These are phyloP conservation scores for Ormyrus rosae DNA, from an alignment of 2,888 invertebrate genomes.

Conservation along the genomic window DNA sequence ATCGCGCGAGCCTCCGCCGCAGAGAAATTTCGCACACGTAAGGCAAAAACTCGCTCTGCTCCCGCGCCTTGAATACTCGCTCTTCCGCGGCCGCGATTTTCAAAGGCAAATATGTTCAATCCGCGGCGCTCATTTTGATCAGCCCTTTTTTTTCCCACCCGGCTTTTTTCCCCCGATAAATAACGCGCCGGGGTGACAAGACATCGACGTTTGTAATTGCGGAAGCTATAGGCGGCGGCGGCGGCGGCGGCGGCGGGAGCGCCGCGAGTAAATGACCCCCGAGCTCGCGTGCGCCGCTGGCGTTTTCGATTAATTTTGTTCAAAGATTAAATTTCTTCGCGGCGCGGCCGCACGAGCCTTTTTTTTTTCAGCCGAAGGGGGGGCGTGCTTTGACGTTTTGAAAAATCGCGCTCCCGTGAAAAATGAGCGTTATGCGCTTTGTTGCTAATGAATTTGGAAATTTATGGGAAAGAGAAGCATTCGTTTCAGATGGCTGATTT, in stretches of 20 bases:
- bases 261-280: slow-evolving; percentile 17
- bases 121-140: slow-evolving; percentile 15
- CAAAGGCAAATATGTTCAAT: slow-evolving; percentile 30
- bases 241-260: neutral
- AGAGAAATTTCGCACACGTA: slow-evolving; percentile 51
- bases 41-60: slow-evolving; percentile 38
- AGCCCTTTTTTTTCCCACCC: neutral
- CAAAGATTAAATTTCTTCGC: slow-evolving; percentile 40
- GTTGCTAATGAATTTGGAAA: no score
- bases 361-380: no score
- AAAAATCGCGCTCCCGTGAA: no score
- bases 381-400: no score
- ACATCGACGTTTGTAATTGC: slow-evolving; percentile 45
- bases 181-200: slow-evolving; percentile 31
- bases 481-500: no score
- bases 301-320: slow-evolving; percentile 37
- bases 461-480: no score
- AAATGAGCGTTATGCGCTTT: no score
- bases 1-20: slow-evolving; percentile 24
- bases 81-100: slow-evolving; percentile 19
- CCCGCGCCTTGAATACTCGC: neutral
- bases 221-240: neutral
- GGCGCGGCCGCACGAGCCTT: neutral
- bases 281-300: neutral
- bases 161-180: slow-evolving; percentile 5